phyloP scores from a whole-genome alignment of 2,888 invertebrate species.

The Cheilosia scutellata region DNA sequence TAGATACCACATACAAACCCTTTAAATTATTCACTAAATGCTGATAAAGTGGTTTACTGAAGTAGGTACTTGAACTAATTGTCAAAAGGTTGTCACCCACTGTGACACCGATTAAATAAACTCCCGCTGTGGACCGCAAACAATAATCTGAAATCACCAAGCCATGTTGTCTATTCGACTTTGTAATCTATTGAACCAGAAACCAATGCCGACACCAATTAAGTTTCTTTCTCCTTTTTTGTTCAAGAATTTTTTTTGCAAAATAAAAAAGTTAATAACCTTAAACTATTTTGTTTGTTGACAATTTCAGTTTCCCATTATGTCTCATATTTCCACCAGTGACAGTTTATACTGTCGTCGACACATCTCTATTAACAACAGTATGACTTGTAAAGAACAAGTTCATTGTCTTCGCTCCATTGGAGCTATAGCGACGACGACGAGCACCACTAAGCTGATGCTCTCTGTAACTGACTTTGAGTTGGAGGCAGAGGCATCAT shows the following conservation, averaged over 20 bases:
- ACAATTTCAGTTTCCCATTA: conserved; percentile 48
- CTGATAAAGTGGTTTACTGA: conserved; percentile 7
- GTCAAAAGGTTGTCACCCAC: conserved; percentile 2
- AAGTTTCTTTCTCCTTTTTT: conserved; percentile 31
- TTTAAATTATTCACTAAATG: not conserved
- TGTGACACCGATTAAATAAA: not conserved
- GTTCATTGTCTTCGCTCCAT: conserved; percentile 65
- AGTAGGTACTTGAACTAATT: not conserved
- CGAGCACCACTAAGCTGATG: conserved; percentile 35
- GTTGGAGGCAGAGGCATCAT: not conserved
- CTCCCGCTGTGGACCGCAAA: not conserved
- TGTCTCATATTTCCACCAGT: conserved; percentile 1
- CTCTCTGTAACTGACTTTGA: conserved; percentile 4
- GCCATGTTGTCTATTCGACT: conserved; percentile 13
- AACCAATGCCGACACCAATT: conserved; percentile 38
- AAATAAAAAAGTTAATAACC: conserved; percentile 67
- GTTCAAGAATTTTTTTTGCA: conserved; percentile 6
- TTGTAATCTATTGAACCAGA: conserved; percentile 34
- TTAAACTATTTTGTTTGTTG: conserved; percentile 54
- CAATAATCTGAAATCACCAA: conserved; percentile 10
- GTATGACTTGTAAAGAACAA: conserved; percentile 27
- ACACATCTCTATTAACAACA: conserved; percentile 20
- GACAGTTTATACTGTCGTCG: not conserved
- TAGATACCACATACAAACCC: not conserved
- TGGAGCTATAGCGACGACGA: conserved; percentile 24